Evolutionary conservation across 1,140 invertebrate genomes (phyloP).

Genomic region (Ladona fulva): DNA sequence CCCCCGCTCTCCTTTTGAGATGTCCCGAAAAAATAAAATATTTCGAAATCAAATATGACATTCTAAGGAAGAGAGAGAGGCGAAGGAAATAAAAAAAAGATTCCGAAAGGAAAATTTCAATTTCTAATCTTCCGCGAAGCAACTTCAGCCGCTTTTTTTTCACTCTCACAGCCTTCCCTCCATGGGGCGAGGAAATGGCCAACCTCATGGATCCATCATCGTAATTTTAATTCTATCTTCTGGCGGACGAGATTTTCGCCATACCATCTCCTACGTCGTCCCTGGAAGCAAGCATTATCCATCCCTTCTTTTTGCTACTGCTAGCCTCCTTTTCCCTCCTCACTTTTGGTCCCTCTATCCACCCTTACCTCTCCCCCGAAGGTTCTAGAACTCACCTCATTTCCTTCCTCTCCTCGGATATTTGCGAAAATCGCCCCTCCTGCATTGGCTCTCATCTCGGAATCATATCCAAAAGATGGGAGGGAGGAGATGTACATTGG

Average conservation of each 20-base stretch:
- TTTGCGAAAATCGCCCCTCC: not conserved
- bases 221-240: constrained; percentile 8
- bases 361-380: not conserved
- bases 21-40: too few species aligned
- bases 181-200: not conserved
- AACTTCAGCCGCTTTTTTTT: not conserved
- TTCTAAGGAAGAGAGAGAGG: too few species aligned
- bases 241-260: not conserved
- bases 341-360: not conserved
- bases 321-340: not conserved
- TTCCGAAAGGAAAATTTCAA: too few species aligned
- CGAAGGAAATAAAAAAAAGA: too few species aligned
- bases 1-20: too few species aligned
- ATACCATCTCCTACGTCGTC: not conserved
- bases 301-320: not conserved
- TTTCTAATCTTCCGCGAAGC: too few species aligned
- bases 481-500: too few species aligned
- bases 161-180: not conserved
- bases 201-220: not conserved
- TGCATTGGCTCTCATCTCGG: not conserved
- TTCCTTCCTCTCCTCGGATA: not conserved
- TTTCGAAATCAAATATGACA: too few species aligned
- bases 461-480: not conserved
- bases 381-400: not conserved
- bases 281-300: not conserved